A percentile compares a stretch with the other conserved stretches of the same genome.
Evolutionary conservation across 2,888 invertebrate species (phyloP).

Genomic region (Agonopterix alstromeriana): DNA sequence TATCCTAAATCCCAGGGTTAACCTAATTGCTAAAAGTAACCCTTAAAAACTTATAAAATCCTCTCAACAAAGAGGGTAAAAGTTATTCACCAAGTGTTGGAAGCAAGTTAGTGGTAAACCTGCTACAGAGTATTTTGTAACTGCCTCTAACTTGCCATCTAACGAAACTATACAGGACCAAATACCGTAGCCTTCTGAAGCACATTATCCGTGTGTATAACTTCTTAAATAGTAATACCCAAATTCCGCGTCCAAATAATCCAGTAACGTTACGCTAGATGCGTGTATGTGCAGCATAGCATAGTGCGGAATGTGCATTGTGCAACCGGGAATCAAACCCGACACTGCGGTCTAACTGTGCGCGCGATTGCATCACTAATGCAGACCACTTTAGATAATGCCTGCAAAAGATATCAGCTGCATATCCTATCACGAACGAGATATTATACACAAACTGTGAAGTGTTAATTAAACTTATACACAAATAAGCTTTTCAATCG

Average conservation of each 20-base stretch:
- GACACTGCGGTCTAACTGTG: constrained; percentile 45
- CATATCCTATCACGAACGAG: constrained; percentile 18
- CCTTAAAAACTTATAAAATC: too few species aligned
- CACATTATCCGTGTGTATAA: background rate
- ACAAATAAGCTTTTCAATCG: constrained; percentile 40
- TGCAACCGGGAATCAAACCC: constrained; percentile 43
- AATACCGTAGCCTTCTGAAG: background rate
- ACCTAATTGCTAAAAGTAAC: too few species aligned
- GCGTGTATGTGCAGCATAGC: constrained; percentile 22
- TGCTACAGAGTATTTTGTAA: too few species aligned
- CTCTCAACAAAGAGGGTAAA: too few species aligned
- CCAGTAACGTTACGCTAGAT: constrained; percentile 16
- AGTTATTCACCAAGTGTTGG: too few species aligned
- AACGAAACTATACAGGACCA: too few species aligned
- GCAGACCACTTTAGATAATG: constrained; percentile 29
- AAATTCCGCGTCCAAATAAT: constrained; percentile 13
- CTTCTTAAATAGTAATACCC: constrained; percentile 25
- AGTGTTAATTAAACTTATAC: constrained; percentile 56
- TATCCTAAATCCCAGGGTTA: too few species aligned
- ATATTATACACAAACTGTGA: constrained; percentile 27
- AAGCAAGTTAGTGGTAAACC: too few species aligned
- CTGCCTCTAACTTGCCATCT: too few species aligned
- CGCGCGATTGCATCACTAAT: constrained; percentile 21
- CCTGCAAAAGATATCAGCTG: constrained; percentile 25
- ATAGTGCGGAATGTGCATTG: constrained; percentile 13